Evolutionary conservation across 2,888 invertebrate species (phyloP), one percentile per base, ranked within the genome.

Genomic region (Drosophila emarginata): DNA sequence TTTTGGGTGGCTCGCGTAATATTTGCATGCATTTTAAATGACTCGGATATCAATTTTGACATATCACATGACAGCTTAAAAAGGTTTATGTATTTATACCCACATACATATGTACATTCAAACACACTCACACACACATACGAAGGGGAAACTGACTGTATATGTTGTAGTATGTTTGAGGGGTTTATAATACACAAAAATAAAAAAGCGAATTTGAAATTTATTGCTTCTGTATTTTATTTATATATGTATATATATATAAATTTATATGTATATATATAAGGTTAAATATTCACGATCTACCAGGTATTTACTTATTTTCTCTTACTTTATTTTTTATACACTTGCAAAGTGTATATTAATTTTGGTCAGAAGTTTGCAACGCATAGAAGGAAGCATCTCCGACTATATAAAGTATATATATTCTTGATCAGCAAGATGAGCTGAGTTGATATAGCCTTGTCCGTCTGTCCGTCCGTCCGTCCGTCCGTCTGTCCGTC

Each of bases 61-160:
- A 84, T 85, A 85, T 85, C 84, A 85, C 88, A 88, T 88, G 84
- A 87, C 84, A 88, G 84, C 84, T 88, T 88, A 88, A 88, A 85
- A 87, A 87, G 88, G 88, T 85, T 85, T 88, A 87, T 85, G 84
- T 87, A 88, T 88, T 85, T 88, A 85, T 84, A 75, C 77, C 78
- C 77, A 72, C 84, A 72, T 75, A 77, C 68, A 65, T 32, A 32
- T 32, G 32, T 32, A 32, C 32, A 32, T 9, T 4, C 32, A 32
- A 15, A 45, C 37, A 58, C 69, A 28, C 23, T 23, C 51, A 26
- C 21, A 11, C 37, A 56, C 2, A 12, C 9, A 18, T n/a, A 52
- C 26, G 12, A 37, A 37, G 37, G n/a, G n/a, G 12, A 45, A 45
- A 45, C 18, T 45, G 11, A 21, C 45, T 21, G 21, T 9, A n/a